A percentile compares a stretch with the other conserved stretches of the same genome.
Conservation (phyloP, 2,113 vertebrate genomes). For the Nettapus auritus region DNA sequence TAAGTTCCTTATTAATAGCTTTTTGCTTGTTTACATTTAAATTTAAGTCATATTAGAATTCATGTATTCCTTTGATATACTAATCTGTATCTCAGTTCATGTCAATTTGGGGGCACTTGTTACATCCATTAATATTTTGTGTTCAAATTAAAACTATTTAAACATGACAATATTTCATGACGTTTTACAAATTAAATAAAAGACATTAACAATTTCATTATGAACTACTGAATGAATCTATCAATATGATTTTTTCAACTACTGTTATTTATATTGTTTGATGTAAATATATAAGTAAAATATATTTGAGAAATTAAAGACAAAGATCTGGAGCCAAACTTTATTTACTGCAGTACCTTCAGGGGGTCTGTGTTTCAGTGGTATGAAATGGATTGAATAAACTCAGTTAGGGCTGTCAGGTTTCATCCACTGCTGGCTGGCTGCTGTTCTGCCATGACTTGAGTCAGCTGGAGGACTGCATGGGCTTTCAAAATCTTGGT, state of each 20-base stretch:
- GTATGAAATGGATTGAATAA: not conserved
- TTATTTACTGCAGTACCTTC: not conserved
- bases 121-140: not conserved
- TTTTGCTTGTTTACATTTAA: not conserved
- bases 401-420: not conserved
- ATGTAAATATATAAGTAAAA: not conserved
- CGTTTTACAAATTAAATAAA: conserved; percentile 26
- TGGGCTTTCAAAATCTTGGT: not conserved
- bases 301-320: not conserved
- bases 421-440: not conserved
- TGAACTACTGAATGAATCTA: not conserved
- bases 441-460: not conserved
- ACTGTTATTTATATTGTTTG: not conserved
- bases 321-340: not conserved
- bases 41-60: conserved; percentile 43
- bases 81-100: conserved; percentile 35
- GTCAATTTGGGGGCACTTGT: not conserved
- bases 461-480: not conserved
- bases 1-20: not conserved
- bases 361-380: not conserved
- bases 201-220: not conserved
- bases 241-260: not conserved
- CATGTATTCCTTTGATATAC: not conserved
- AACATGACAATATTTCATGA: conserved; percentile 8
- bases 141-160: not conserved